Conservation (phyloP, 2,888 invertebrate species). For the Chrysodeixis includens region DNA sequence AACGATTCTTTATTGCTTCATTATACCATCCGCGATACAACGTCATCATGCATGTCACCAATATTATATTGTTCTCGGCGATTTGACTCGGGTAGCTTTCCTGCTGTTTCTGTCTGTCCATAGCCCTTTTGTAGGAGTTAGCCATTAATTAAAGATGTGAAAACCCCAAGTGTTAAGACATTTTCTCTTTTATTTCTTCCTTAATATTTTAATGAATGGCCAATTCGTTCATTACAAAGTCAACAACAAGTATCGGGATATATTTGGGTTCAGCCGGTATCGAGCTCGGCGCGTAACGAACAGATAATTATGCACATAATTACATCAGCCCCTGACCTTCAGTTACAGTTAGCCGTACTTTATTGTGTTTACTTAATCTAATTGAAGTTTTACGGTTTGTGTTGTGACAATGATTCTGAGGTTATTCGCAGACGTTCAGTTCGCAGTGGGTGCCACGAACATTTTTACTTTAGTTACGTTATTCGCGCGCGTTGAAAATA, state of each 20-base stretch:
- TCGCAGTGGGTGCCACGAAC: background rate
- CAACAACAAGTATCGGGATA: no score
- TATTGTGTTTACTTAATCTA: slow-evolving; percentile 22
- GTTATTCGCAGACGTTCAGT: background rate
- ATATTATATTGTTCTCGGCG: background rate
- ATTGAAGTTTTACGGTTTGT: slow-evolving; percentile 11
- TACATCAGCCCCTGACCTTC: slow-evolving; percentile 29
- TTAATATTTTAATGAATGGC: no score
- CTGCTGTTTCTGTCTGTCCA: background rate
- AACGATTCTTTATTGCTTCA: background rate
- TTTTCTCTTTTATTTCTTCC: no score
- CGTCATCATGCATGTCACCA: background rate
- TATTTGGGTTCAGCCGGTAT: no score
- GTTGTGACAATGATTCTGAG: background rate
- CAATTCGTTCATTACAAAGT: no score
- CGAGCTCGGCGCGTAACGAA: background rate
- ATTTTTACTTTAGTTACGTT: no score
- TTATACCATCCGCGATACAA: background rate
- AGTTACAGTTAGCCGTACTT: background rate
- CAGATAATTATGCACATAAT: slow-evolving; percentile 8
- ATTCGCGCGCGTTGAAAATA: no score
- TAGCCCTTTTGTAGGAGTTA: no score
- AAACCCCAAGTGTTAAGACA: no score
- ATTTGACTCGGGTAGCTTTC: background rate
- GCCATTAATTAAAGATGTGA: no score